Base-by-base conservation (phyloP, 2,888 invertebrate genomes). In the Leptopilina syphax region DNA sequence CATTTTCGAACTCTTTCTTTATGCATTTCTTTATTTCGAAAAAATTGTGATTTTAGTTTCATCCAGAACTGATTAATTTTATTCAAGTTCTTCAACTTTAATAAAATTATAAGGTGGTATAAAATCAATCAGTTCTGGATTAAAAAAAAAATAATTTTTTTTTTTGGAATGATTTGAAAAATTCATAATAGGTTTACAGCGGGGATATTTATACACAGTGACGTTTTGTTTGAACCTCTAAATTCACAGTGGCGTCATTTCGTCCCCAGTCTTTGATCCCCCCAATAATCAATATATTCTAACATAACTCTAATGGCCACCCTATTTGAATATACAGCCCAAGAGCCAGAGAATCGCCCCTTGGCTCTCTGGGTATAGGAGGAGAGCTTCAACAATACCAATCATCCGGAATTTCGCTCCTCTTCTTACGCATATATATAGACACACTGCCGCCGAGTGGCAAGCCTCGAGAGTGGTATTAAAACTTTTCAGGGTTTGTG, bases 201-300 rank as follows among this genome's bases (percentile, higher is more conserved):
- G 6, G 8, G 34, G 70, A 73, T 27, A 73, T 73, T 73, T 73
- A 73, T 73, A 73, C 27, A 73, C 34, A 73, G 73, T 73, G 73
- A 27, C 73, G 57, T 73, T 34, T 73, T 73, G 73, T 73, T 73
- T 73, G 50, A 54, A 73, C 54, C 73, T 73, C 34, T 73, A 34
- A 73, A 73, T 73, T 80, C 77, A 84, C 86, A 84, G 85, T 88
- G 86, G 87, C 89, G 88, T 88, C 88, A 87, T 89, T 86, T 84
- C 80, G 84, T 83, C 87, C 88, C 89, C 89, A 88, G 89, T 88
- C 90, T 90, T 91, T 91, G 90, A 91, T 90, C 89, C 89, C 89
- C 90, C 90, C 91, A 90, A 91, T 92, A 92, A 92, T 91, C 91
- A 91, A 91, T 91, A 91, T 91, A 91, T 91, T 90, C 91, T 90